These are phyloP conservation scores for Pardalotus punctatus DNA, from an alignment of 2,113 vertebrate genomes.

Conservation along the genomic window DNA sequence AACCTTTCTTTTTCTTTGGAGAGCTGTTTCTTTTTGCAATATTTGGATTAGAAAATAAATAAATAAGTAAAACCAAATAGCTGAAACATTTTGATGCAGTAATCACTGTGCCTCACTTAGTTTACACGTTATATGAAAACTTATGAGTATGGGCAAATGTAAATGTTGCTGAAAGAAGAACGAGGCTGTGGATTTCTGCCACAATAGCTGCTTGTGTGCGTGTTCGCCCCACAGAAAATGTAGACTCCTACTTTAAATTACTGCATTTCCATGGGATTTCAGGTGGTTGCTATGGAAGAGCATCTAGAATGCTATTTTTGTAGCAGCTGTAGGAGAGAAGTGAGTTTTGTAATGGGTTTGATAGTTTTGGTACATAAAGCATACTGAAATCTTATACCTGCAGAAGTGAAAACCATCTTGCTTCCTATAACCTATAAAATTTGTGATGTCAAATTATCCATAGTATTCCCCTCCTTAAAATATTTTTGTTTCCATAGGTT, in stretches of 20 bases:
- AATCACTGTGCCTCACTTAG: background rate
- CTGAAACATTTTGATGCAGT: background rate
- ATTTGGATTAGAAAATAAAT: background rate
- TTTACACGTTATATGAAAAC: background rate
- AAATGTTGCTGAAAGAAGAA: background rate
- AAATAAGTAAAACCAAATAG: background rate
- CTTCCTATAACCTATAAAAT: background rate
- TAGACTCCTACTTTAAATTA: background rate
- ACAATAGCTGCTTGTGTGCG: background rate
- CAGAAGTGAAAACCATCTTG: background rate
- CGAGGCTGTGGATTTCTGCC: background rate
- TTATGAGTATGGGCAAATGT: background rate
- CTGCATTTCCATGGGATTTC: background rate
- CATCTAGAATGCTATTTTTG: background rate
- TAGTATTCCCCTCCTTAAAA: background rate
- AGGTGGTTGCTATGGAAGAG: background rate
- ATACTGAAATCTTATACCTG: background rate
- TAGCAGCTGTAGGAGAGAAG: background rate
- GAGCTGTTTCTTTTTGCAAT: background rate
- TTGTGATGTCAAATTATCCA: background rate
- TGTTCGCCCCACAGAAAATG: background rate
- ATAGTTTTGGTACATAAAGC: background rate
- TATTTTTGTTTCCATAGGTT: conserved; percentile 75
- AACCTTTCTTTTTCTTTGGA: background rate
- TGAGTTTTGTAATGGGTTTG: background rate